Conservation (phyloP, 2,888 invertebrate genomes). For the Stenodera caucasica region DNA sequence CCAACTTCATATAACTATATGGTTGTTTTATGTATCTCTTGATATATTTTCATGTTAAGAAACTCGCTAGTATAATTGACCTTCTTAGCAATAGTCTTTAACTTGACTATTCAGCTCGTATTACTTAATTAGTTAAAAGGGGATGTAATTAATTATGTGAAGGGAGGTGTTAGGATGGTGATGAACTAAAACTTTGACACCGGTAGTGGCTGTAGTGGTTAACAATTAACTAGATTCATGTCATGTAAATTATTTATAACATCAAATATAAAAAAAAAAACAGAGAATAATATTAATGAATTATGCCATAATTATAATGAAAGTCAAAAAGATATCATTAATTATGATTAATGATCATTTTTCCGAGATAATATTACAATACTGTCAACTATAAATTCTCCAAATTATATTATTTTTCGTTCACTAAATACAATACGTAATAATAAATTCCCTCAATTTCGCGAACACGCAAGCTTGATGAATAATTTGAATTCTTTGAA, state of each 20-base stretch:
- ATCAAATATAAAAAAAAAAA: not conserved
- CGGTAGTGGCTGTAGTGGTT: not conserved
- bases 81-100: conserved; percentile 21
- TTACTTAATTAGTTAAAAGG: conserved; percentile 29
- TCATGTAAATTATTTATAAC: not conserved
- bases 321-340: not conserved
- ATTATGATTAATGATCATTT: not conserved
- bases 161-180: conserved; percentile 20
- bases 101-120: conserved; percentile 13
- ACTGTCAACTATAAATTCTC: not conserved
- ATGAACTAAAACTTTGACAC: not conserved
- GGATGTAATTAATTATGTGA: conserved; percentile 28
- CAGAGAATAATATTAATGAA: too few relatives aligned
- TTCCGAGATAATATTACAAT: not conserved
- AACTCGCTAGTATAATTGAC: conserved; percentile 15
- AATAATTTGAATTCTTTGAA: not conserved
- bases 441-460: conserved; percentile 3
- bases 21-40: not conserved
- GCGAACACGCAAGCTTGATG: not conserved
- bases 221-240: not conserved
- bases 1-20: not conserved
- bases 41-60: not conserved
- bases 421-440: not conserved
- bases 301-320: too few relatives aligned
- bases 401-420: not conserved